Evolutionary conservation across 2,113 vertebrate genomes (phyloP), one percentile per base, ranked within the genome.

Genomic region (Vulpes lagopus): DNA sequence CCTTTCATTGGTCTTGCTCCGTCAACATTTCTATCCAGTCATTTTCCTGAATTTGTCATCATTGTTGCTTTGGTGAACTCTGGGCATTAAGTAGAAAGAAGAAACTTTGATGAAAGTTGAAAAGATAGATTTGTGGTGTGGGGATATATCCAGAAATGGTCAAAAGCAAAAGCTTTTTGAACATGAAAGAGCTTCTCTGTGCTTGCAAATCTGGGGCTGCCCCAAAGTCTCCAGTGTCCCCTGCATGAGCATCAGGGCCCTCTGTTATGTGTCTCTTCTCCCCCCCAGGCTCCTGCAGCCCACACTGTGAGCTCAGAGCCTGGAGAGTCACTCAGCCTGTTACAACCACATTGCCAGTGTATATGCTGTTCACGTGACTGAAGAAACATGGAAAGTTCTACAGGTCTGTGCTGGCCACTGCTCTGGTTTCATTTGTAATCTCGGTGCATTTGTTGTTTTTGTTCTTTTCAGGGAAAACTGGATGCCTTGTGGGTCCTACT

Each of bases 401-500:
- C 32, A 2, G 23, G 51, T 71, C n/a, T 74, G 8, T 9, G 76
- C 5, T 38, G 32, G 11, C 53, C 59, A 62, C 55, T 32, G 11
- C 25, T 57, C 38, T 87, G 30, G 9, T 92, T 87, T 89, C 53
- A 0, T 38, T 8, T 94, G 79, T 98, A 95, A 98, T 55, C 94
- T 94, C 57, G 49, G 9, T 7, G 2, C 25, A 0, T 97, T 78
- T 98, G 20, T 96, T 71, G 43, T 78, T 49, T 78, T 30, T 78
- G 25, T 27, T 14, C 51, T 20, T 20, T 98, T 98, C 97, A 99
- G 99, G 99, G 99, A 80, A 99, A 99, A 97, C 96, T 99, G 95
- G 99, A 99, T 81, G 99, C 99, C 67, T 98, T 99, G 95, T 99
- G 99, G 99, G 99, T 99, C 9, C 98, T 99, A 74, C 98, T 99